Evolutionary conservation across 2,888 invertebrate genomes (phyloP).

Genomic region (Oscheius onirici): DNA sequence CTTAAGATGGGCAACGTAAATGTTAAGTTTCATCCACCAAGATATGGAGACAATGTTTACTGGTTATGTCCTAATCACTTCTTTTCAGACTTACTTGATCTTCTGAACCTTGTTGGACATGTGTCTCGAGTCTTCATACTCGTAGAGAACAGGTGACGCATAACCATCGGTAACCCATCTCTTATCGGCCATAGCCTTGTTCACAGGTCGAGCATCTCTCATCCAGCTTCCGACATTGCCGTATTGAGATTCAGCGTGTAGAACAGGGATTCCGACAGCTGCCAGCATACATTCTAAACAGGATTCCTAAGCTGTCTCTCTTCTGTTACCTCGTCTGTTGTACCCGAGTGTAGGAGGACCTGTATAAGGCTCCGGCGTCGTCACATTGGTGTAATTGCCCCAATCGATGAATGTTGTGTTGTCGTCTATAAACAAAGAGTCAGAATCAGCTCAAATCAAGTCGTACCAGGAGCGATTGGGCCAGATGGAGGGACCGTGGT

Average conservation of each 20-base stretch:
- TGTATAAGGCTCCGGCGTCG: conserved; percentile 62
- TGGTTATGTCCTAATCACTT: no score
- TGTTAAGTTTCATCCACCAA: no score
- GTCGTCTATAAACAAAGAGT: conserved; percentile 32
- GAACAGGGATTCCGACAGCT: conserved; percentile 71
- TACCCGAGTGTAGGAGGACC: conserved; percentile 70
- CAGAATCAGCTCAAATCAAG: background rate
- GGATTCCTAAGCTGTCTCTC: background rate
- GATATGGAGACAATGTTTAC: no score
- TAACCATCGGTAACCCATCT: conserved; percentile 71
- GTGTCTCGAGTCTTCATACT: conserved; percentile 67
- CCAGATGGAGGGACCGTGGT: conserved; percentile 18
- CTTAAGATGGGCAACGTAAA: no score
- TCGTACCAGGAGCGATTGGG: conserved; percentile 6
- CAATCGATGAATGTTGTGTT: conserved; percentile 51
- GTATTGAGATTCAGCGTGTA: conserved; percentile 71
- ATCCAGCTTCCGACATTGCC: conserved; percentile 70
- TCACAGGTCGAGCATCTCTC: conserved; percentile 63
- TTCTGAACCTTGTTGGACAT: conserved; percentile 70
- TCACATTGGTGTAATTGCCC: conserved; percentile 53
- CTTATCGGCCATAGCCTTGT: conserved; percentile 50
- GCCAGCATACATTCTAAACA: conserved; percentile 67
- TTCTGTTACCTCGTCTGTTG: conserved; percentile 51
- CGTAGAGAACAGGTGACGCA: conserved; percentile 70
- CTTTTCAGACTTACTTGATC: conserved; percentile 68